Conservation (phyloP, 2,113 vertebrate species). For the Pao palembangensis region DNA sequence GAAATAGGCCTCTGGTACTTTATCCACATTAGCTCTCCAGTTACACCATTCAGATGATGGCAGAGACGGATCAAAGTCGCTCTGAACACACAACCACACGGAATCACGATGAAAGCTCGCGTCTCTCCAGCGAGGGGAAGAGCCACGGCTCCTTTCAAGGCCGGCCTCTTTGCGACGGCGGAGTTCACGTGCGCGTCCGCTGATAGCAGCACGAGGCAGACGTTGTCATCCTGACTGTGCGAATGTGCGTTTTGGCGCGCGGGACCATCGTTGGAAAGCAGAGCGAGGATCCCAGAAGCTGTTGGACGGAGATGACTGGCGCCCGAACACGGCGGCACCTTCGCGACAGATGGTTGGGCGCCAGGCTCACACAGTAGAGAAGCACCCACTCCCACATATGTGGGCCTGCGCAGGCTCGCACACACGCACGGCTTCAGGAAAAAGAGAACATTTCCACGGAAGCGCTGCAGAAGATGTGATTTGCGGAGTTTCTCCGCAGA, state of each 20-base stretch:
- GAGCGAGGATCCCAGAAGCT: conserved; percentile 72
- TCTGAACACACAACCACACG: conserved; percentile 31
- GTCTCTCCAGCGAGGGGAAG: conserved; percentile 34
- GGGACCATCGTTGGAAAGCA: conserved; percentile 67
- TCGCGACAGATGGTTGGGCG: conserved; percentile 79
- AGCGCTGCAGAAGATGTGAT: background rate
- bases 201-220: conserved; percentile 62
- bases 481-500: no score
- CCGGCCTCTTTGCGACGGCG: conserved; percentile 42
- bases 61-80: conserved; percentile 14
- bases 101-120: conserved; percentile 37
- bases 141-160: conserved; percentile 37
- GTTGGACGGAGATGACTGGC: conserved; percentile 78
- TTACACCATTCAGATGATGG: conserved; percentile 13
- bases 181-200: conserved; percentile 43
- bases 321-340: conserved; percentile 70
- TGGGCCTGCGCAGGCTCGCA: conserved; percentile 28
- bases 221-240: conserved; percentile 62
- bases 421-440: background rate
- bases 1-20: background rate
- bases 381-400: conserved; percentile 68
- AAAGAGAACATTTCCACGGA: conserved; percentile 36
- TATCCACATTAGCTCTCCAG: background rate
- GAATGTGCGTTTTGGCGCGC: conserved; percentile 63
- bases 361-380: conserved; percentile 59